A percentile compares a stretch with the other conserved stretches of the same genome.
These are phyloP conservation scores for Ornithoptera priamus DNA, from an alignment of 2,888 invertebrate genomes.

Conservation along the genomic window DNA sequence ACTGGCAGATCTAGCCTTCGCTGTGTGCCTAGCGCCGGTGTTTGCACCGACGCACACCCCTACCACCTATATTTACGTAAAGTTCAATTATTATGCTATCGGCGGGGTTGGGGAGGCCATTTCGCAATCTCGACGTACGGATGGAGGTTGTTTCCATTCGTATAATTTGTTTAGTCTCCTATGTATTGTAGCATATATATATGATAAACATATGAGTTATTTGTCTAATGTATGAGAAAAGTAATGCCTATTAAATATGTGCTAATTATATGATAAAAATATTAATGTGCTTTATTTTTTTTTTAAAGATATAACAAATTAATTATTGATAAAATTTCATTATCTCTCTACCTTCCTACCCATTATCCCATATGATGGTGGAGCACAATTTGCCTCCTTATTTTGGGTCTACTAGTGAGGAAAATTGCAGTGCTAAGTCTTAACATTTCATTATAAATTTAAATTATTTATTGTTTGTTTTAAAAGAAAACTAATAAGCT, in stretches of 20 bases:
- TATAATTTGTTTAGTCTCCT: slow-evolving; percentile 18
- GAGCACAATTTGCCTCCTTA: too few relatives aligned
- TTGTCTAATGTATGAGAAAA: neutral
- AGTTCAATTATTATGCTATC: slow-evolving; percentile 55
- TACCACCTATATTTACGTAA: slow-evolving; percentile 40
- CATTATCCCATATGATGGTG: too few relatives aligned
- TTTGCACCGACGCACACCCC: slow-evolving; percentile 44
- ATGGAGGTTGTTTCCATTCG: slow-evolving; percentile 30
- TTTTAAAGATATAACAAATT: too few relatives aligned
- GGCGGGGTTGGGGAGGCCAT: slow-evolving; percentile 40
- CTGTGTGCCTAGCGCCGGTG: slow-evolving; percentile 43
- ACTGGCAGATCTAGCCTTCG: slow-evolving; percentile 43
- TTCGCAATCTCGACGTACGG: slow-evolving; percentile 31
- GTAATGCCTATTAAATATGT: neutral
- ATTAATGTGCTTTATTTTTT: too few relatives aligned
- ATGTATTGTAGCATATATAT: slow-evolving; percentile 13
- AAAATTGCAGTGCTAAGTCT: too few relatives aligned
- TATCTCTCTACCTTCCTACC: too few relatives aligned
- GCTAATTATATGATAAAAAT: neutral
- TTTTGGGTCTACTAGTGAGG: too few relatives aligned
- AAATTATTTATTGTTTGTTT: too few relatives aligned
- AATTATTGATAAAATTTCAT: too few relatives aligned
- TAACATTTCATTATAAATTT: too few relatives aligned
- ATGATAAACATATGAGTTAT: neutral
- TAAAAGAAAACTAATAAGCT: too few relatives aligned